Evolutionary conservation across 2,113 vertebrate species (phyloP).

Genomic region (Callipepla squamata): DNA sequence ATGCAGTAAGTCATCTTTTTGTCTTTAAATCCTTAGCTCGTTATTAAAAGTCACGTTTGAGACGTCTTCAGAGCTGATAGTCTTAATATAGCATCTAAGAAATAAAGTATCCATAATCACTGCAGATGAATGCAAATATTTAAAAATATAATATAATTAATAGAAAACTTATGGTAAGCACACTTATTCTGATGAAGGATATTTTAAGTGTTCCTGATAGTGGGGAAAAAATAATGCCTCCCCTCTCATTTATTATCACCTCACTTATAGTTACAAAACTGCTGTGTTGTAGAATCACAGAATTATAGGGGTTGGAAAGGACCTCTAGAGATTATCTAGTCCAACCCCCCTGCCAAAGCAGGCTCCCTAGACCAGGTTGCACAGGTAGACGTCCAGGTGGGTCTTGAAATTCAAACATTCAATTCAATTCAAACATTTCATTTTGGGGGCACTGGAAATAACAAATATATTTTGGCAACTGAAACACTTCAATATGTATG

Average conservation of each 20-base stretch:
- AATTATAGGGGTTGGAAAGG: no score
- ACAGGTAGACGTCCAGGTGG: no score
- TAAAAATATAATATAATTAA: neutral
- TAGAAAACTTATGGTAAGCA: neutral
- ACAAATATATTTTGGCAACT: neutral
- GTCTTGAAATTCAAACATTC: no score
- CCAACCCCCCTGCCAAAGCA: no score
- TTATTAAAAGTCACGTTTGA: neutral
- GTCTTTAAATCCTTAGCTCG: neutral
- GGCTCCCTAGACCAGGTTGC: no score
- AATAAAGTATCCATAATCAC: neutral
- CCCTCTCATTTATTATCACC: neutral
- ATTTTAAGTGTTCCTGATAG: neutral
- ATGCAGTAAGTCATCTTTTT: neutral
- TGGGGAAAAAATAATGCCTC: neutral
- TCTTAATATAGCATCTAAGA: neutral
- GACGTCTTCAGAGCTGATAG: neutral
- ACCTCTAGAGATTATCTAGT: no score
- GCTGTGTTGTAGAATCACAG: neutral
- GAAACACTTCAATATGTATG: neutral
- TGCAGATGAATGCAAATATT: neutral
- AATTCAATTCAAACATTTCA: neutral
- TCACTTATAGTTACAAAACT: neutral
- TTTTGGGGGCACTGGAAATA: neutral
- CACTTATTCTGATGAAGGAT: neutral